Conservation (phyloP, 2,797 vertebrate species). For the Ptychadena robeensis region DNA sequence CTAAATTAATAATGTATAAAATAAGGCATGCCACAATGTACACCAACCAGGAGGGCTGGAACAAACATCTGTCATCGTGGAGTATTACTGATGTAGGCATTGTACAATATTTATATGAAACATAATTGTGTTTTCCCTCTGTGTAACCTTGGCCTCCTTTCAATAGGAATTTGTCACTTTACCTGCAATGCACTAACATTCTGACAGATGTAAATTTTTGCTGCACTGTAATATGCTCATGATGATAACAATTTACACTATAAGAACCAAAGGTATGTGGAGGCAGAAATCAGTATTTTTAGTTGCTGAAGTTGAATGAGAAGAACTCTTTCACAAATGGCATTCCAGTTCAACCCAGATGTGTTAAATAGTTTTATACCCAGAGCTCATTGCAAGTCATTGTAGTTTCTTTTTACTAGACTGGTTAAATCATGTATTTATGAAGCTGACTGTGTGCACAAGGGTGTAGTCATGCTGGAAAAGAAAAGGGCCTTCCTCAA, state of each 20-base stretch:
- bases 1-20: background rate
- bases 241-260: no score
- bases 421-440: background rate
- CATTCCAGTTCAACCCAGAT: no score
- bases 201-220: background rate
- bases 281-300: no score
- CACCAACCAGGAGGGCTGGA: background rate
- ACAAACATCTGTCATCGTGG: background rate
- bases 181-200: background rate
- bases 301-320: no score
- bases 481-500: no score
- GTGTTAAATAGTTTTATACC: no score
- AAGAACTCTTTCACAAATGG: no score
- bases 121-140: slow-evolving; percentile 9
- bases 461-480: no score
- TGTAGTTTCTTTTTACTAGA: background rate
- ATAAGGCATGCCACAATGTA: background rate
- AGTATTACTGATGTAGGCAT: background rate
- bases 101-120: slow-evolving; percentile 16
- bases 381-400: background rate
- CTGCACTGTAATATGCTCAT: background rate
- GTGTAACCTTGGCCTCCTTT: background rate
- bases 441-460: no score
- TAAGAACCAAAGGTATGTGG: no score
- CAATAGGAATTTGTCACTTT: background rate